These are phyloP conservation scores for Lamellibrachia satsuma DNA, from an alignment of 2,888 invertebrate species.

Conservation along the genomic window DNA sequence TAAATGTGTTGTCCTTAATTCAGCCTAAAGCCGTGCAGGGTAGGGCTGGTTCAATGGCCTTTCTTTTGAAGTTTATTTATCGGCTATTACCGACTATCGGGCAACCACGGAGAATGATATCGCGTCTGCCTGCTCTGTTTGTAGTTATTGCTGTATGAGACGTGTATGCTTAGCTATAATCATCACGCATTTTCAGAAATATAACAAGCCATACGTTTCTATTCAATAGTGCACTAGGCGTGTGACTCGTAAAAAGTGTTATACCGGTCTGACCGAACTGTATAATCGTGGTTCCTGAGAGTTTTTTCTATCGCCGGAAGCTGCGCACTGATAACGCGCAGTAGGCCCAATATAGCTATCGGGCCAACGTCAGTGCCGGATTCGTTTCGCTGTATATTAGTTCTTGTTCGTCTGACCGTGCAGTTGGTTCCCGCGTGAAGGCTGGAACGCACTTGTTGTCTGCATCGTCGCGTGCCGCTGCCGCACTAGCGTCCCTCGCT, in stretches of 20 bases:
- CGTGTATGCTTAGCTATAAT: not conserved
- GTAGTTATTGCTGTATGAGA: not conserved
- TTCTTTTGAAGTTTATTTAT: slow-evolving; percentile 6
- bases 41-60: not conserved
- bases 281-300: not conserved
- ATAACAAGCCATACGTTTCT: not conserved
- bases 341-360: not conserved
- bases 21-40: not conserved
- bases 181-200: not conserved
- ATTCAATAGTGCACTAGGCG: not conserved
- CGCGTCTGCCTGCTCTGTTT: not conserved
- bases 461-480: not conserved
- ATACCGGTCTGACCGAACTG: not conserved
- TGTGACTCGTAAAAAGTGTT: not conserved
- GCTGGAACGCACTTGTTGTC: not conserved
- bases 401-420: not conserved
- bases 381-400: not conserved
- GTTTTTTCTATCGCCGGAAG: not conserved
- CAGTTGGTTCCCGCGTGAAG: not conserved
- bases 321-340: not conserved
- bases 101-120: not conserved
- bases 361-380: too few relatives aligned
- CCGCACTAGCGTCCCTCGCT: not conserved
- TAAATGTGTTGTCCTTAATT: not conserved
- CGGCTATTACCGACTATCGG: not conserved